These are phyloP conservation scores for Microctenopoma stevenorrisi DNA, from an alignment of 2,797 vertebrate species.

Conservation along the genomic window DNA sequence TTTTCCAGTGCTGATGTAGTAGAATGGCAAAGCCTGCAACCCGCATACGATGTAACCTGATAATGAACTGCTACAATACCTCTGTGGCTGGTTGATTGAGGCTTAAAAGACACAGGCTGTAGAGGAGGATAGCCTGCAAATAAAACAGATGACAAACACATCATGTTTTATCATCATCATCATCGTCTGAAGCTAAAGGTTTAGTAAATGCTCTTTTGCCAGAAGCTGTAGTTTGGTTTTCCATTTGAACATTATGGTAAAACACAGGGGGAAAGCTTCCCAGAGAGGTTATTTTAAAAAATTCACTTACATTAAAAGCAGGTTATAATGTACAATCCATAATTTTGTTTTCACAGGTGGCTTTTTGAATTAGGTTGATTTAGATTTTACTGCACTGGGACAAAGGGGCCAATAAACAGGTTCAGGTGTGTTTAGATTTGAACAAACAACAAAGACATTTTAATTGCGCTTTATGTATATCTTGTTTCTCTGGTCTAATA, in stretches of 20 bases:
- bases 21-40: slow-evolving; percentile 30
- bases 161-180: slow-evolving; percentile 38
- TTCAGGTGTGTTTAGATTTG: neutral
- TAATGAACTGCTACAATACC: slow-evolving; percentile 69
- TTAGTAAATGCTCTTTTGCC: neutral
- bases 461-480: neutral
- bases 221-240: slow-evolving; percentile 33
- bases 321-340: slow-evolving; percentile 13
- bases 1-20: slow-evolving; percentile 34
- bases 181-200: slow-evolving; percentile 16
- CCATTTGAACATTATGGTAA: slow-evolving; percentile 23
- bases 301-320: slow-evolving; percentile 8
- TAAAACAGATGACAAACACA: slow-evolving; percentile 46
- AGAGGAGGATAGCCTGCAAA: slow-evolving; percentile 72
- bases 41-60: slow-evolving; percentile 28
- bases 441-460: neutral
- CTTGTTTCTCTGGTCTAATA: slow-evolving; percentile 10
- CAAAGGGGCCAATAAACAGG: neutral
- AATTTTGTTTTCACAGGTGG: slow-evolving; percentile 25
- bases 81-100: slow-evolving; percentile 53
- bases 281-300: slow-evolving; percentile 3
- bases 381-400: neutral
- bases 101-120: slow-evolving; percentile 67
- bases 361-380: slow-evolving; percentile 1
- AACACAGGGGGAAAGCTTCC: slow-evolving; percentile 11